phyloP scores from a whole-genome alignment of 2,113 vertebrate genomes.

The Loxodonta africana region DNA sequence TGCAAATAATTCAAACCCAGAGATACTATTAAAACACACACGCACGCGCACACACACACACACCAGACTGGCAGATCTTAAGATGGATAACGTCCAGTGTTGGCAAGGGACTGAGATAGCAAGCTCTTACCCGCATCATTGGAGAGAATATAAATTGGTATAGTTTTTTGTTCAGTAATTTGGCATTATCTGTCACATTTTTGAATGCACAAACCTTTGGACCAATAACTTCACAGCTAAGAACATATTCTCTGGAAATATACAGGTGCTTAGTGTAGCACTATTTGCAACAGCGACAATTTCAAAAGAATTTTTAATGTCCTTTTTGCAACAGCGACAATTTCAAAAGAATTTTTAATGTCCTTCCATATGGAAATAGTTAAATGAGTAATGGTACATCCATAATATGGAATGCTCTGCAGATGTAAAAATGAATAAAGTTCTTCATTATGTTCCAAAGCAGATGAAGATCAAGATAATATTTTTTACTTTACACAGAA shows the following conservation, averaged over 20 bases:
- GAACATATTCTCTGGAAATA: background rate
- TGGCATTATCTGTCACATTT: background rate
- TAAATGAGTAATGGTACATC: background rate
- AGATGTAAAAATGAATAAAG: background rate
- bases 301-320: background rate
- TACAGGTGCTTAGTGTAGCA: background rate
- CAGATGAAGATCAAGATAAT: background rate
- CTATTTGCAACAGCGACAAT: background rate
- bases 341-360: background rate
- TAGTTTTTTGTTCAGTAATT: background rate
- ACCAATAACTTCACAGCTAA: background rate
- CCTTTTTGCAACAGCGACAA: conserved; percentile 23
- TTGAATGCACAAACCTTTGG: background rate
- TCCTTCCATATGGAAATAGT: conserved; percentile 17
- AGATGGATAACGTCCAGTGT: background rate
- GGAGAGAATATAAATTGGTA: background rate
- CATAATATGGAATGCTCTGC: background rate
- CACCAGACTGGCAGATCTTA: background rate
- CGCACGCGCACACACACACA: background rate
- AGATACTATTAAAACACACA: background rate
- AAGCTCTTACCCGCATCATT: background rate
- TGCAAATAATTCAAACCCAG: background rate
- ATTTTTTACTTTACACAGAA: background rate
- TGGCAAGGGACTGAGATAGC: background rate
- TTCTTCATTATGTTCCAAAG: background rate